Evolutionary conservation across 2,113 vertebrate species (phyloP), one percentile per base, ranked within the genome.

Genomic region (Fulica atra): DNA sequence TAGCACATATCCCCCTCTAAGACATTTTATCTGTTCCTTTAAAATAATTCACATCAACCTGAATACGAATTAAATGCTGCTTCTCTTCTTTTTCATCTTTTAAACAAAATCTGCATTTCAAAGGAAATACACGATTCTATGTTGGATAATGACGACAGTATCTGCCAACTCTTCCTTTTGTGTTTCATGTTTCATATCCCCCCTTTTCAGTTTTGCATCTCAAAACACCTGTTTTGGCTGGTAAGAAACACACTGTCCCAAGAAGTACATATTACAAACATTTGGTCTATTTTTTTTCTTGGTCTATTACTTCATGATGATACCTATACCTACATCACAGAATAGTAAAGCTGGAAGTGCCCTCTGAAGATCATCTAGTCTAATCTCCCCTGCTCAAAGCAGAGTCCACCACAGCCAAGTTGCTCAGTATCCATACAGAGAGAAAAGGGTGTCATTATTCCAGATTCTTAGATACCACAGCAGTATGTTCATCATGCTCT

Each of bases 41-140:
- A 74, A 90, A 90, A 88, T 83, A 82, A 68, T 3, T 68, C 71
- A 77, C 42, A 64, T 78, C 56, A 89, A 72, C n/a, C 28, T 88
- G 40, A 88, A 88, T 65, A 40, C 13, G n/a, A 96, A 88, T 66
- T 88, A 83, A 90, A 83, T 56, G 38, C 1, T 3, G 35, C n/a
- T 86, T 73, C 25, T 89, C 40, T 87, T 89, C 10, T 84, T 84
- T 81, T 50, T 53, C 21, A 33, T 63, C 42, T 88, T 87, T 93
- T 48, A 82, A 93, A 77, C 29, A 82, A 93, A 92, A 95, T 95
- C 82, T 96, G 85, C 88, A 95, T 88, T 96, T 96, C 95, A 97
- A 96, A 96, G 82, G 60, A 88, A 94, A 92, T 0, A 80, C 42
- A 83, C 10, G 38, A 54, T 71, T 91, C 92, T 74, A 29, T 64